Evolutionary conservation across 2,113 vertebrate species (phyloP), one percentile per base, ranked within the genome.

Genomic region (Physeter macrocephalus): DNA sequence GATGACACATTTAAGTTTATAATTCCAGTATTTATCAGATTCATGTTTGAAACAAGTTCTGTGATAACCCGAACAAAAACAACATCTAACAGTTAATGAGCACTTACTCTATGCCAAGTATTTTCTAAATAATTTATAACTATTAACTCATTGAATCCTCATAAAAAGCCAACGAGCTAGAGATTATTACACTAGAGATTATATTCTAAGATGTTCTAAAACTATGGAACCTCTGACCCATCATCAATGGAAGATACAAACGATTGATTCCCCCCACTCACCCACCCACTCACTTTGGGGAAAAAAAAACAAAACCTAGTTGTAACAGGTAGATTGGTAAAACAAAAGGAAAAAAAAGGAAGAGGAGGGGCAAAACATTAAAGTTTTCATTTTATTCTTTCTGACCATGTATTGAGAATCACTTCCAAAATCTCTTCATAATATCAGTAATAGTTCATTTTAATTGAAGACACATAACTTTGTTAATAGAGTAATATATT

Each of bases 1-100:
- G 6, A 64, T 62, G 67, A 89, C 31, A 46, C 9, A 75, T 59
- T 83, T 62, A 69, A 95, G 11, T n/a, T 95, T 81, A 67, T 67
- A 85, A 96, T 96, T 92, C 36, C 8, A 85, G 10, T 84, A 66
- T 69, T 94, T 92, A 84, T 46, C 11, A 67, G 23, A 69, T 46
- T 36, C 29, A 75, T 14, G 20, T 62, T 93, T 36, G 23, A 78
- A 92, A 90, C 74, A 59, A 93, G 34, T 64, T 90, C 85, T 67
- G 21, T 49, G 39, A 90, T 90, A 87, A 90, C 34, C 13, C 46
- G 39, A 59, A 77, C 54, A 78, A 61, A 4, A 66, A 23, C n/a
- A 59, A 34, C 1, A 21, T 6, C 29, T 57, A 92, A 57, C 39
- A 77, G 21, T 88, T 91, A 69, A 64, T 66, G 25, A 84, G 3